phyloP scores from a whole-genome alignment of 1,140 invertebrate species.

The Mylabris phalerata region DNA sequence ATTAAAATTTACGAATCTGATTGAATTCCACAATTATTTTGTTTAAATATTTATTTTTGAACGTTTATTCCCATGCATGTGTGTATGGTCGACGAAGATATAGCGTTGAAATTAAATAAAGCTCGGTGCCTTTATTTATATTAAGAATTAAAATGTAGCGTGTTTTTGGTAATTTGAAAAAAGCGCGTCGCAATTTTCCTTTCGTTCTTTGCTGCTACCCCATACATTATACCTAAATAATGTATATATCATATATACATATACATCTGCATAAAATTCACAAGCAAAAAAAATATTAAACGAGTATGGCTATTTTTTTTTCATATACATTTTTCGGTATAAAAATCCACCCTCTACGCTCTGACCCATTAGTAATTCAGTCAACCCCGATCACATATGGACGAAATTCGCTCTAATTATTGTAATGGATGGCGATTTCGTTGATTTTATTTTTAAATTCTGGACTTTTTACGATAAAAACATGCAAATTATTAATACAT shows the following conservation, averaged over 20 bases:
- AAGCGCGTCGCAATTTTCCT: constrained; percentile 10
- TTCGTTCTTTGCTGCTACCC: constrained; percentile 7
- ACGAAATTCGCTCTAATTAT: constrained; percentile 36
- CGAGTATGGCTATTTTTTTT: constrained; percentile 3
- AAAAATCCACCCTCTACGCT: constrained; percentile 29
- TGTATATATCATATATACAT: constrained; percentile 20
- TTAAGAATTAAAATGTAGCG: constrained; percentile 12
- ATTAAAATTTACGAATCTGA: too few relatives aligned
- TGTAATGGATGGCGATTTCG: constrained; percentile 36
- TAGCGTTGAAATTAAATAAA: constrained; percentile 6
- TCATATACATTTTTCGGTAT: constrained; percentile 3
- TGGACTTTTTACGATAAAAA: constrained; percentile 11
- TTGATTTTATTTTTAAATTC: constrained; percentile 30
- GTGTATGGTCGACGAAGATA: too few relatives aligned
- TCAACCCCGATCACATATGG: constrained; percentile 35
- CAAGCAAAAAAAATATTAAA: not conserved
- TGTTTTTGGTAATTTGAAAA: constrained; percentile 12
- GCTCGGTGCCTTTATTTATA: constrained; percentile 10
- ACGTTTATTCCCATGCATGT: too few relatives aligned
- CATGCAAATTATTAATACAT: constrained; percentile 22
- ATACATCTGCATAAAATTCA: constrained; percentile 25
- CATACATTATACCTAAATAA: constrained; percentile 16
- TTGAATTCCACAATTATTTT: too few relatives aligned
- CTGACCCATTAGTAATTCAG: constrained; percentile 35
- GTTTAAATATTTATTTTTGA: too few relatives aligned